Conservation (phyloP, 2,797 vertebrate genomes). For the Hydrophis major region DNA sequence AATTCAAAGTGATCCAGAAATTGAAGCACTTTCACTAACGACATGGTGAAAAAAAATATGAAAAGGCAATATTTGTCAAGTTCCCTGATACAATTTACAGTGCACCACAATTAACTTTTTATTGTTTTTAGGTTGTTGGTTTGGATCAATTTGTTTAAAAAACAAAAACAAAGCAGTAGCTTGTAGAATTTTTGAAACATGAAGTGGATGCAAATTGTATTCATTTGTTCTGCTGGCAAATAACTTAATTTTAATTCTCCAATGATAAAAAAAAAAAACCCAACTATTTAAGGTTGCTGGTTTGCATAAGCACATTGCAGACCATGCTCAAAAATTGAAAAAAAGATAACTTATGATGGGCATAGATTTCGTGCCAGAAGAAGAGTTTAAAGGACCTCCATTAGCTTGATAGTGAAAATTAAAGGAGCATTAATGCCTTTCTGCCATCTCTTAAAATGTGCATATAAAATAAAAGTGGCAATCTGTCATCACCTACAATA, state of each 20-base stretch:
- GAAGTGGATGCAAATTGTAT: not conserved
- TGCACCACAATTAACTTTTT: not conserved
- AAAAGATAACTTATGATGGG: constrained; percentile 82
- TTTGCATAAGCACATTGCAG: constrained; percentile 65
- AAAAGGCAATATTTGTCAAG: not conserved
- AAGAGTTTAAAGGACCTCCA: constrained; percentile 84
- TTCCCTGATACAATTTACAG: not conserved
- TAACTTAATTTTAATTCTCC: not conserved
- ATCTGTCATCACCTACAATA: constrained; percentile 78
- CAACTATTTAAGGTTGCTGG: constrained; percentile 56
- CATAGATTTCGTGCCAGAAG: constrained; percentile 83
- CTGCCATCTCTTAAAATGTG: constrained; percentile 92
- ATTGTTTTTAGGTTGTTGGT: not conserved
- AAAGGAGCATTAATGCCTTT: constrained; percentile 89
- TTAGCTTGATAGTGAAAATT: constrained; percentile 87
- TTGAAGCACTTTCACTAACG: constrained; percentile 49
- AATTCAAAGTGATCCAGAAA: constrained; percentile 38
- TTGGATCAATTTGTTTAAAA: not conserved
- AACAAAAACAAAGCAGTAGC: not conserved
- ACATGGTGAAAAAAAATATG: constrained; percentile 23
- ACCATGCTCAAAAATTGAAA: constrained; percentile 75
- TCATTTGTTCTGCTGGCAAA: not conserved
- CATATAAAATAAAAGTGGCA: constrained; percentile 82
- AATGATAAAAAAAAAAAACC: constrained; percentile 44
- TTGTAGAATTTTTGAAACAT: constrained; percentile 23